Evolutionary conservation across 2,888 invertebrate genomes (phyloP), one percentile per base, ranked within the genome.

Genomic region (Lycocerus yunnanus): DNA sequence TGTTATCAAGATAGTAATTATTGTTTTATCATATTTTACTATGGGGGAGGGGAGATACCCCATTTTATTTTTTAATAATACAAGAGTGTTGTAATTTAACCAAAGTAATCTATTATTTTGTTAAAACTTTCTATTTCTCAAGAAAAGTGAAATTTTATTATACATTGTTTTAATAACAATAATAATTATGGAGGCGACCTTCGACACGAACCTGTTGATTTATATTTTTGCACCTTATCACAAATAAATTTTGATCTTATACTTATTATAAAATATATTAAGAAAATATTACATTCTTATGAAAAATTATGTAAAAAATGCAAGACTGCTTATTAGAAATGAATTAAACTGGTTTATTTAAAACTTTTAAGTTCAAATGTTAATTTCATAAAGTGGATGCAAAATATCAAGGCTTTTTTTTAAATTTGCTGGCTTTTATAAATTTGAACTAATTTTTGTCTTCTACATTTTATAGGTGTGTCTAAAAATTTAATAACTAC

Each of bases 131-230:
- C 81, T 81, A 81, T 82, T 81, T 82, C 81, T 78, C 82, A 80
- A 81, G 80, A 80, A 82, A 82, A 82, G 81, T 81, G 82, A 81
- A 82, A 81, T 82, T 80, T 76, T 73, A 77, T 69, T 43, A 77
- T 68, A 58, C 74, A 71, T 79, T 78, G 80, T 78, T 78, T 71
- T 74, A 76, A 71, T 69, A 71, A 24, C 27, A 66, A 58, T 58
- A 21, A 24, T 63, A 16, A 68, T 59, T 59, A 63, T 65, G 27
- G 18, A 66, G 18, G 13, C 71, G 71, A 71, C 71, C 71, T 71
- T 66, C 71, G 71, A 66, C 71, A 59, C 59, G 15, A 68, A 60
- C 68, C 58, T 66, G 58, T 20, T 58, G 24, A 15, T 16, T 63
- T 63, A 18, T 63, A 63, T 15, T 63, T 63, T 63, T 63, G 16